Evolutionary conservation across 2,113 vertebrate species (phyloP).

Genomic region (Callionymus lyra): DNA sequence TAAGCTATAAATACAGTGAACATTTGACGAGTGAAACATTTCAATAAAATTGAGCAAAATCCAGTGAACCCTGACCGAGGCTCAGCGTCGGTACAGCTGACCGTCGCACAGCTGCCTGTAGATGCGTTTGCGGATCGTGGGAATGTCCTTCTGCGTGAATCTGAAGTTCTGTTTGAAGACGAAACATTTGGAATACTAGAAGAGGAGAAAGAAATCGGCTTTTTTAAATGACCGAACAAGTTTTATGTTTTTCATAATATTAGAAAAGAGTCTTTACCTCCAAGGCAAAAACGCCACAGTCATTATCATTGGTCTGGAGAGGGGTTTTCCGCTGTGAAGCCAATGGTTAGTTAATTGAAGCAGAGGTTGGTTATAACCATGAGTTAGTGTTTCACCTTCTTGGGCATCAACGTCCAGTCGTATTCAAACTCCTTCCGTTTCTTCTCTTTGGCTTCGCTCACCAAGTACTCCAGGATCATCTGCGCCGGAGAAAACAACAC

Average conservation of each 20-base stretch:
- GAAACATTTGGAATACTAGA: conserved; percentile 93
- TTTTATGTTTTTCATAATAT: too few relatives aligned
- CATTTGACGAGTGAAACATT: too few relatives aligned
- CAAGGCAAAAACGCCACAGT: conserved; percentile 96
- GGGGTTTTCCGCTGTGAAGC: conserved; percentile 92
- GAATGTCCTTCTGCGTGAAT: conserved; percentile 95
- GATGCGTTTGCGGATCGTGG: conserved; percentile 87
- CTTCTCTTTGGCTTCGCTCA: conserved; percentile 91
- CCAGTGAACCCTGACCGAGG: too few relatives aligned
- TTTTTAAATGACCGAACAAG: neutral
- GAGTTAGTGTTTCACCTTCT: too few relatives aligned
- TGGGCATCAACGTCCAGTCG: conserved; percentile 82
- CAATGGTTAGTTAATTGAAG: too few relatives aligned
- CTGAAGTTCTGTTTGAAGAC: conserved; percentile 81
- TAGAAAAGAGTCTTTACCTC: conserved; percentile 73
- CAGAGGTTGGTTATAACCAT: too few relatives aligned
- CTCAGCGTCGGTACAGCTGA: conserved; percentile 71
- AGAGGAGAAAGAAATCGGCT: neutral
- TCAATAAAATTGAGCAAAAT: too few relatives aligned
- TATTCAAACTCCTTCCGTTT: conserved; percentile 78
- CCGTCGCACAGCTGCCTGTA: conserved; percentile 95
- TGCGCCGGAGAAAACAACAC: conserved; percentile 34
- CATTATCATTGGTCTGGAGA: conserved; percentile 96
- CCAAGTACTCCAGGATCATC: conserved; percentile 93
- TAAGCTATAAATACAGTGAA: too few relatives aligned